A percentile compares a stretch with the other conserved stretches of the same genome.
Conservation (phyloP, 2,888 invertebrate species). For the Chesias legatella region DNA sequence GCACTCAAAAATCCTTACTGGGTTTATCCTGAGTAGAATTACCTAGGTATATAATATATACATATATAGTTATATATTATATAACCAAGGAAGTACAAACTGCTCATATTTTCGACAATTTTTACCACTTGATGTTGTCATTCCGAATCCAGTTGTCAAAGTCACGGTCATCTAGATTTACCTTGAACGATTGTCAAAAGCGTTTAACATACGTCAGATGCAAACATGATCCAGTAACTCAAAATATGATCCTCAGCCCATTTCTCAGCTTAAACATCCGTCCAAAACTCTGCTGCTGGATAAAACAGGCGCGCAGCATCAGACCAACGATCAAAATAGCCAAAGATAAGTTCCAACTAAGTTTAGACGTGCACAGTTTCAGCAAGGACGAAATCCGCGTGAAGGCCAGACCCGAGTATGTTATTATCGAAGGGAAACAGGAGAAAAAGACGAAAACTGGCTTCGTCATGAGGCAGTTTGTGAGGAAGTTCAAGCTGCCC, state of each 20-base stretch:
- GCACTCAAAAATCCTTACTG: too few species aligned
- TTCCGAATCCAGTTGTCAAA: too few species aligned
- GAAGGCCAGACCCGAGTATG: conserved; percentile 55
- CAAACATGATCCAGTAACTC: neutral
- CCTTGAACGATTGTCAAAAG: too few species aligned
- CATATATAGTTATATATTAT: too few species aligned
- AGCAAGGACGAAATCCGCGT: conserved; percentile 58
- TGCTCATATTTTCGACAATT: too few species aligned
- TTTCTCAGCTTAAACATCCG: conserved; percentile 25
- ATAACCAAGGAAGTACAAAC: too few species aligned
- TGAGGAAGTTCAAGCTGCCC: conserved; percentile 60
- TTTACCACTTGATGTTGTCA: too few species aligned
- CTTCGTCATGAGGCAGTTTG: conserved; percentile 48
- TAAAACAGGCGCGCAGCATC: conserved; percentile 40
- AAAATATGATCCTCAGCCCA: conserved; percentile 28
- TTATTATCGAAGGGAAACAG: conserved; percentile 65
- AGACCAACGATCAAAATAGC: conserved; percentile 51
- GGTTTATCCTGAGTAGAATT: too few species aligned
- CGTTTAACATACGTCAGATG: too few species aligned
- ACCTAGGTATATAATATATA: too few species aligned
- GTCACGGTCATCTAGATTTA: neutral
- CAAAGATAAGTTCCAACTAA: conserved; percentile 56
- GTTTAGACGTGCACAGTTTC: conserved; percentile 53
- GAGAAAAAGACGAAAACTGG: conserved; percentile 53
- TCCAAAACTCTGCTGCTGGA: conserved; percentile 28